Evolutionary conservation across 2,888 invertebrate species (phyloP).

Genomic region (Coecobrya sp.): DNA sequence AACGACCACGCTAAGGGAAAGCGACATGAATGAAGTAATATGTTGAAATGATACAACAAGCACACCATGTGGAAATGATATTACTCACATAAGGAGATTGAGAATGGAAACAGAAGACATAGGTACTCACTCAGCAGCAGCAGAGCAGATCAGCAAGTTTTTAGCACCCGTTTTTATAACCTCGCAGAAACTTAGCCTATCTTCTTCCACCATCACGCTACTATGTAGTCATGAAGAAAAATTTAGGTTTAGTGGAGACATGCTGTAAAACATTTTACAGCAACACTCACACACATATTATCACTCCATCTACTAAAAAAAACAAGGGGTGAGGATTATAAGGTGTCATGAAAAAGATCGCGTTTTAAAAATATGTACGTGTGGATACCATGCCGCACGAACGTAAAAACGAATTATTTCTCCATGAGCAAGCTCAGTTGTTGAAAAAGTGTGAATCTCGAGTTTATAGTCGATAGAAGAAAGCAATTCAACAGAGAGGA

Average conservation of each 20-base stretch:
- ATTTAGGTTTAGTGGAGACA: slow-evolving; percentile 62
- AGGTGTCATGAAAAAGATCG: neutral
- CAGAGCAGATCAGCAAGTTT: slow-evolving; percentile 29
- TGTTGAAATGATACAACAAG: slow-evolving; percentile 33
- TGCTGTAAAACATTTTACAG: slow-evolving; percentile 64
- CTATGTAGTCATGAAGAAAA: slow-evolving; percentile 32
- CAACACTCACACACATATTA: neutral
- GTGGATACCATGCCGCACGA: neutral
- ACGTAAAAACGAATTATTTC: neutral
- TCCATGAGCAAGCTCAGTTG: neutral
- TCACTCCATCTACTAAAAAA: neutral
- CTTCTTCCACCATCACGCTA: neutral
- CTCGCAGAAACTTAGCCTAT: slow-evolving; percentile 15
- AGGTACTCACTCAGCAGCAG: slow-evolving; percentile 13
- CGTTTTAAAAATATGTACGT: neutral
- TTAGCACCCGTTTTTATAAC: slow-evolving; percentile 43
- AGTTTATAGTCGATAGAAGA: neutral
- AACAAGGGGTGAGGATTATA: slow-evolving; percentile 1
- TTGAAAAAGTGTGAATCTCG: neutral
- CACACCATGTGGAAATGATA: slow-evolving; percentile 39
- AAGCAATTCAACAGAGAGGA: neutral
- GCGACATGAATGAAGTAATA: slow-evolving; percentile 49
- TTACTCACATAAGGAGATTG: neutral
- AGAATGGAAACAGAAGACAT: neutral
- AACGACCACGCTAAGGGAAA: slow-evolving; percentile 24